Percentiles rank a stretch among this genome's conserved stretches.
These are phyloP conservation scores for Cylloceria caligata DNA, from an alignment of 2,888 invertebrate genomes.

Conservation along the genomic window DNA sequence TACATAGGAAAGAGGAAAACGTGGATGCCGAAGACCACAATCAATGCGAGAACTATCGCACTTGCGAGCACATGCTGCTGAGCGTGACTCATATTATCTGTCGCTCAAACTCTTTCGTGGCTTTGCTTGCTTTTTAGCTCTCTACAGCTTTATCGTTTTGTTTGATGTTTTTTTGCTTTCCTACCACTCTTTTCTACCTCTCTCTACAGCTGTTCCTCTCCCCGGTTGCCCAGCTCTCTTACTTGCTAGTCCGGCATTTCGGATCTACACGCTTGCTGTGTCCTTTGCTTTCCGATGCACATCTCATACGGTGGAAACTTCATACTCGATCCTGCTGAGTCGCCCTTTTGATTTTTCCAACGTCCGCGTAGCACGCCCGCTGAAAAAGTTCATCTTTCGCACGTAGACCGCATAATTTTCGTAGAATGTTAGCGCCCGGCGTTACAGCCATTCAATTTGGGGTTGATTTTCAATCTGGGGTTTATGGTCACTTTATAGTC, in stretches of 20 bases:
- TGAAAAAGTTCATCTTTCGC: constrained; percentile 3
- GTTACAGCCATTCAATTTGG: no score
- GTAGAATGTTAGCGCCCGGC: no score
- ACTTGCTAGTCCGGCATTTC: constrained; percentile 82
- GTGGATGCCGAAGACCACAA: constrained; percentile 87
- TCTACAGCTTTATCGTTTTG: constrained; percentile 39
- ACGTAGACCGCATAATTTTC: constrained; percentile 23
- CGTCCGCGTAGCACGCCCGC: constrained; percentile 1
- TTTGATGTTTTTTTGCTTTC: constrained; percentile 39
- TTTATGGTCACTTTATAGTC: no score
- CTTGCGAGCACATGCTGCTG: constrained; percentile 87
- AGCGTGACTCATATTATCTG: constrained; percentile 85
- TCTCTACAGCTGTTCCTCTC: constrained; percentile 65
- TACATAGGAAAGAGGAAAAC: constrained; percentile 87
- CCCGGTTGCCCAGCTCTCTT: constrained; percentile 62
- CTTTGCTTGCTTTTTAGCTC: constrained; percentile 8
- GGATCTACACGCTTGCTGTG: constrained; percentile 81
- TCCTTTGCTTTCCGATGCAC: constrained; percentile 81
- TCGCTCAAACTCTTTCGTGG: constrained; percentile 46
- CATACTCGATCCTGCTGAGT: constrained; percentile 44
- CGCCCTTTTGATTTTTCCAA: not conserved
- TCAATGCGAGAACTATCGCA: constrained; percentile 86
- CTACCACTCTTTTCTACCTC: constrained; percentile 64
- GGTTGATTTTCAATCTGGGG: no score
- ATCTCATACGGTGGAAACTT: constrained; percentile 70